Percentiles rank a stretch among this genome's conserved stretches.
phyloP scores from a whole-genome alignment of 2,797 vertebrate species.

The Oreochromis grahami region DNA sequence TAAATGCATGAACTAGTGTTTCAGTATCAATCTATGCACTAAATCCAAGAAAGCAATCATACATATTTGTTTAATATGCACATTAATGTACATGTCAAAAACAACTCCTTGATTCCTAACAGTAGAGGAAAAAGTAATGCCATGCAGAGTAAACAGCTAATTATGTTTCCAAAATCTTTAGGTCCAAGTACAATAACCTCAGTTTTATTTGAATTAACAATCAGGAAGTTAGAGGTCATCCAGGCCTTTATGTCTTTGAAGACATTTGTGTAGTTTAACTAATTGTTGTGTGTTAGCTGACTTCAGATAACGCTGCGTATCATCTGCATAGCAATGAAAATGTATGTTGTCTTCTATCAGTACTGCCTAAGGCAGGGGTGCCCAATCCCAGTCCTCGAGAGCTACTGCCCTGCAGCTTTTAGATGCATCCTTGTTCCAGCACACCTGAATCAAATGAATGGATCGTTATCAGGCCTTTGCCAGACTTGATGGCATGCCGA shows the following conservation, averaged over 20 bases:
- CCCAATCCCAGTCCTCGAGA: no score
- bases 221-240: no score
- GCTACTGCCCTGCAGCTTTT: no score
- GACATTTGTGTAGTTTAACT: background rate
- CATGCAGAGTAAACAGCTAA: no score
- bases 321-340: background rate
- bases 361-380: background rate
- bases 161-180: no score
- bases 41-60: background rate
- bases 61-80: background rate
- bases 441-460: no score
- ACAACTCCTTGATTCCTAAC: background rate
- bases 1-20: background rate
- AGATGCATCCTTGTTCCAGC: no score
- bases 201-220: no score
- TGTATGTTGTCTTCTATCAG: background rate
- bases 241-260: background rate
- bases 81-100: background rate
- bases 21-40: background rate
- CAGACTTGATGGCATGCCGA: no score
- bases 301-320: background rate
- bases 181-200: no score
- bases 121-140: no score
- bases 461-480: no score
- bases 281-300: background rate